Evolutionary conservation across 2,888 invertebrate genomes (phyloP), one percentile per base, ranked within the genome.

Genomic region (Xylocampa areola): DNA sequence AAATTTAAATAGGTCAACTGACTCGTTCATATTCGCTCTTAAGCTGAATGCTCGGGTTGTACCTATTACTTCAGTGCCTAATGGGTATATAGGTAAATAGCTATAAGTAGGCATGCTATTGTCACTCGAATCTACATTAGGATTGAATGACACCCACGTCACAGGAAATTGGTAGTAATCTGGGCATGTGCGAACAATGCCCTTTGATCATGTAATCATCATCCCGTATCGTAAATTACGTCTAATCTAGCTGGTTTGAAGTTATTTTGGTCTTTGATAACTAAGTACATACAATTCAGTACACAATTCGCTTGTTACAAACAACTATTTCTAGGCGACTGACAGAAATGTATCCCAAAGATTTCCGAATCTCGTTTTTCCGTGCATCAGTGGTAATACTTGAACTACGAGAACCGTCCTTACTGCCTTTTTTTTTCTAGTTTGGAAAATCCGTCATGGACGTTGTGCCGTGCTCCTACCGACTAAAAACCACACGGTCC

Each of bases 201-300:
- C 17, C 67, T 39, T 60, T 66, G 35, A 66, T 61, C 33, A 47
- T 45, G 37, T 14, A 14, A n/a, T 37, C 21, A 37, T 64, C 55
- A 19, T 45, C 16, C 29, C 29, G 19, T 27, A 30, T 37, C 32
- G 23, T 43, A 59, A 40, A 61, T 61, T 47, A 58, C 39, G 4
- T 13, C 21, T 14, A 30, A 65, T 65, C 25, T 39, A 57, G 25
- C 3, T 14, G 29, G 16, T 11, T 54, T 64, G 1, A 33, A 43
- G 37, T 33, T 25, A 47, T 32, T 55, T 49, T 59, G 36, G 37
- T 62, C 32, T 32, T 7, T 1, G 4, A 16, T 8, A 7, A 25
- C 7, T 25, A 2, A 25, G 10, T 25, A 25, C 10, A 25, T 2
- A 25, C 25, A 8, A 10, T 21, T n/a, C n/a, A n/a, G n/a, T n/a